Evolutionary conservation across 2,113 vertebrate genomes (phyloP).

Genomic region (Malurus alboscapulatus): DNA sequence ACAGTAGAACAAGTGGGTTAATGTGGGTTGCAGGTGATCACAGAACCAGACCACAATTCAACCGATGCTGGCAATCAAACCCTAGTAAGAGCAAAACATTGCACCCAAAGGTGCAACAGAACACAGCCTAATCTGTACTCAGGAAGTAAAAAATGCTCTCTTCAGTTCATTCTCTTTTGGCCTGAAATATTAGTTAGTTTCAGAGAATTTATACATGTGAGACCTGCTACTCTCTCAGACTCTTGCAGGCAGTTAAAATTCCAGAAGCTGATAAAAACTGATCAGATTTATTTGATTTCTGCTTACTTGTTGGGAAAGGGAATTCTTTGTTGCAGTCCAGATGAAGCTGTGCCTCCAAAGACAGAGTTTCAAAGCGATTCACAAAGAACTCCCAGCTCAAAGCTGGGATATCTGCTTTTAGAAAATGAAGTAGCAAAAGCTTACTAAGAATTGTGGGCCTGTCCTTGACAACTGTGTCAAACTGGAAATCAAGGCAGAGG

Average conservation of each 20-base stretch:
- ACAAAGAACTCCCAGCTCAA: constrained; percentile 99
- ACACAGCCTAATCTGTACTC: background rate
- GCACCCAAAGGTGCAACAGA: background rate
- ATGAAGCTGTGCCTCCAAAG: constrained; percentile 96
- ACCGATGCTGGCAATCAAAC: background rate
- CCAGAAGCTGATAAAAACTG: background rate
- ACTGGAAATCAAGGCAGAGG: constrained; percentile 98
- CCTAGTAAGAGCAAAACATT: background rate
- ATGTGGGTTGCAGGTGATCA: background rate
- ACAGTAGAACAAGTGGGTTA: background rate
- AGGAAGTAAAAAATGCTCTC: background rate
- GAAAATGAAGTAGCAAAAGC: constrained; percentile 92
- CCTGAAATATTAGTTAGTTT: background rate
- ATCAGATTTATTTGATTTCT: background rate
- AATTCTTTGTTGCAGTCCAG: constrained; percentile 99
- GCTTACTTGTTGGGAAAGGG: constrained; percentile 96
- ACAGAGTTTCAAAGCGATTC: constrained; percentile 97
- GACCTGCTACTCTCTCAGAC: background rate
- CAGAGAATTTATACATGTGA: background rate
- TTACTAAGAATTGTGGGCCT: constrained; percentile 96
- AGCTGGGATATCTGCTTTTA: constrained; percentile 94
- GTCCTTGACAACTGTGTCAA: constrained; percentile 96
- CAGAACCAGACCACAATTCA: background rate
- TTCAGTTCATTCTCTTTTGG: background rate
- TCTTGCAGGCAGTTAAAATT: background rate